Conservation (phyloP, 2,797 vertebrate genomes). For the Hypotaenidia philippensis region DNA sequence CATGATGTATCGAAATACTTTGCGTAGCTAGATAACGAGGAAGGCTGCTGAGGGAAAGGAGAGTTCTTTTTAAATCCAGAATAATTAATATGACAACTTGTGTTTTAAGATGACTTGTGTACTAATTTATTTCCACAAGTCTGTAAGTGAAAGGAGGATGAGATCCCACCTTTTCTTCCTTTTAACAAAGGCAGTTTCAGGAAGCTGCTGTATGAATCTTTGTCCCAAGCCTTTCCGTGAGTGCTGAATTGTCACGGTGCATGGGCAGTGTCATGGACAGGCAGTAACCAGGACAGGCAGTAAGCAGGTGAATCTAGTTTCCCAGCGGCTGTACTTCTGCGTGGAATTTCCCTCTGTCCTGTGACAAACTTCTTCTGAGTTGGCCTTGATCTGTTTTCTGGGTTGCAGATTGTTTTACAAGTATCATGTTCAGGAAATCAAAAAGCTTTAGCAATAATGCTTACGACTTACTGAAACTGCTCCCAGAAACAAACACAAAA, state of each 20-base stretch:
- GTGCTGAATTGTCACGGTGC: neutral
- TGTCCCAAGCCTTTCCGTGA: slow-evolving; percentile 56
- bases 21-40: slow-evolving; percentile 83
- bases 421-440: neutral
- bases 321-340: neutral
- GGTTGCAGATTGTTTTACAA: neutral
- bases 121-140: slow-evolving; percentile 90
- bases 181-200: slow-evolving; percentile 40
- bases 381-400: neutral
- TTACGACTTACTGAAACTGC: neutral
- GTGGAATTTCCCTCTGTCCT: neutral
- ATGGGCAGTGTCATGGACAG: no score
- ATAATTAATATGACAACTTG: slow-evolving; percentile 85
- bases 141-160: slow-evolving; percentile 73
- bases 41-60: slow-evolving; percentile 81
- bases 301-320: neutral
- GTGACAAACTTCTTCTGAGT: neutral
- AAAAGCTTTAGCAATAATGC: neutral
- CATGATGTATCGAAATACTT: slow-evolving; percentile 85
- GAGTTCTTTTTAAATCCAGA: slow-evolving; percentile 89
- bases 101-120: slow-evolving; percentile 88
- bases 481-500: neutral
- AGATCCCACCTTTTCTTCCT: neutral
- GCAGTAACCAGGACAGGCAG: no score
- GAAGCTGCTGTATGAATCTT: neutral